Evolutionary conservation across 53 echinoderm and acorn worm species (phyloP).

Genomic region (Actinopyga echinites): DNA sequence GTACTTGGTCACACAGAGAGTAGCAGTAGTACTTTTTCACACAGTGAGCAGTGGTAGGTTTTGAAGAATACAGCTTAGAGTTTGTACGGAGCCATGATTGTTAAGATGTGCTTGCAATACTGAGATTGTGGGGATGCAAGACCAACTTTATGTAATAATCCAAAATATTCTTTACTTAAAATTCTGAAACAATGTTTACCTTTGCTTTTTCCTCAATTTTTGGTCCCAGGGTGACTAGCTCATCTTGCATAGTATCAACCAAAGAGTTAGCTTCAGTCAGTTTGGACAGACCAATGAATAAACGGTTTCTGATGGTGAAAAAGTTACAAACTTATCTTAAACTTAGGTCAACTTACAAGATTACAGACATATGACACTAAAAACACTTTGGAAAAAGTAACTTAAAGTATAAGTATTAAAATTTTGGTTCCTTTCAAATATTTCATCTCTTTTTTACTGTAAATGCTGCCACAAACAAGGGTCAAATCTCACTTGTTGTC

Average conservation of each 20-base stretch:
- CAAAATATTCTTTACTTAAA: neutral
- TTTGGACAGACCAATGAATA: slow-evolving; percentile 88
- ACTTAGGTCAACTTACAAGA: neutral
- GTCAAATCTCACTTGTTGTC: slow-evolving; percentile 85
- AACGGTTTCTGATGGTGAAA: slow-evolving; percentile 68
- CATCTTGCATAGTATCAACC: slow-evolving; percentile 99
- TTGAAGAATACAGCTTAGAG: no score
- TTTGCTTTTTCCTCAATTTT: slow-evolving; percentile 96
- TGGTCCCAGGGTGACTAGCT: slow-evolving; percentile 85
- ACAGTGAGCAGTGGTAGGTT: no score
- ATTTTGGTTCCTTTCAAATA: no score
- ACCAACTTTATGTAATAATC: neutral
- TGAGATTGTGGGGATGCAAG: neutral
- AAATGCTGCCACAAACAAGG: no score
- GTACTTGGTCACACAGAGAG: no score
- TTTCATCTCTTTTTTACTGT: no score
- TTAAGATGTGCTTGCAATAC: neutral
- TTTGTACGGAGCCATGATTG: neutral
- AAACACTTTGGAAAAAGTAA: no score
- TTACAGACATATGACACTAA: no score
- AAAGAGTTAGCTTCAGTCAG: slow-evolving; percentile 90
- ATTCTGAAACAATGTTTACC: slow-evolving; percentile 43
- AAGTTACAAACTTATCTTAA: neutral
- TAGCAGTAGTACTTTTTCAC: no score
- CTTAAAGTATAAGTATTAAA: no score